Evolutionary conservation across 2,888 invertebrate species (phyloP).

Genomic region (Scaptomyza parva): DNA sequence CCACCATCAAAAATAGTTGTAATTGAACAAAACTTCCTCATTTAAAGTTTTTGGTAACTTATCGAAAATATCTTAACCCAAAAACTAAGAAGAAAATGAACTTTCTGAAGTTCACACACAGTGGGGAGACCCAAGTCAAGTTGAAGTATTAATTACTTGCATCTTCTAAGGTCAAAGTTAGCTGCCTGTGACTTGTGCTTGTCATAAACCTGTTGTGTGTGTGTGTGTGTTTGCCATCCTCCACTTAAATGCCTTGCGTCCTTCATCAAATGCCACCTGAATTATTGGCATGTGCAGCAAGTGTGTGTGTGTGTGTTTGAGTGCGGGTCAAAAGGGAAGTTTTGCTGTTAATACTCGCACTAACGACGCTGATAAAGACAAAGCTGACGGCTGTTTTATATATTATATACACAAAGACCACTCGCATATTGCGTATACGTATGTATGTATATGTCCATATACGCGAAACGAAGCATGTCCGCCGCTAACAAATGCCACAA

Average conservation of each 20-base stretch:
- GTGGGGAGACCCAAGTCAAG: too few species aligned
- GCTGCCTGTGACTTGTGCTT: background rate
- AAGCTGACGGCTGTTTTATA: slow-evolving; percentile 22
- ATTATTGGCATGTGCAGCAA: slow-evolving; percentile 39
- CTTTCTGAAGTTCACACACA: too few species aligned
- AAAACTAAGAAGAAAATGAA: background rate
- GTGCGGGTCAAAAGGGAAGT: slow-evolving; percentile 11
- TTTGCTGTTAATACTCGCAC: slow-evolving; percentile 34
- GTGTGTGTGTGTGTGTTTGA: background rate
- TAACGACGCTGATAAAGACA: slow-evolving; percentile 49
- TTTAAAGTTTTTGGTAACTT: background rate
- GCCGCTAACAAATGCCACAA: slow-evolving; percentile 46
- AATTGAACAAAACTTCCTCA: background rate
- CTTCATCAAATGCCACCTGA: slow-evolving; percentile 29
- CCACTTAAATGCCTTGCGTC: slow-evolving; percentile 1
- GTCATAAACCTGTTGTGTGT: slow-evolving; percentile 3
- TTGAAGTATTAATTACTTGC: slow-evolving; percentile 1
- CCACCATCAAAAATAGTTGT: background rate
- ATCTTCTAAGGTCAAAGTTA: slow-evolving; percentile 10
- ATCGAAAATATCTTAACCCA: background rate
- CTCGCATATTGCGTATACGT: background rate
- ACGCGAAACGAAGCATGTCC: slow-evolving; percentile 28
- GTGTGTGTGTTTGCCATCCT: background rate
- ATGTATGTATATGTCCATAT: background rate
- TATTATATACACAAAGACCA: background rate